Base-by-base conservation (phyloP, 2,797 vertebrate genomes). In the Pseudocheirus occidentalis region DNA sequence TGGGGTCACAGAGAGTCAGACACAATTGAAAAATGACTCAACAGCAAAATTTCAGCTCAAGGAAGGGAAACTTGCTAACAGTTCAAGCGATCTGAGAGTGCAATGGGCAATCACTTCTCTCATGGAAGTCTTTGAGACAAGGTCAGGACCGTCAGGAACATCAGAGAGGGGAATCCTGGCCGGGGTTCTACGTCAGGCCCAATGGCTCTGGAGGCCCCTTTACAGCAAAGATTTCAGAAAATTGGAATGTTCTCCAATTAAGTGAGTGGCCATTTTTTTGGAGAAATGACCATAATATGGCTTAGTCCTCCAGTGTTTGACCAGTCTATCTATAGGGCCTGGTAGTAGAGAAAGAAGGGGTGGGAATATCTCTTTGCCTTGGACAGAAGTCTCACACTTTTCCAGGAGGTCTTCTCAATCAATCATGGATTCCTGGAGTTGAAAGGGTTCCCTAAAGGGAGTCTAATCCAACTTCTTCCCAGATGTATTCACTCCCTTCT, bases 311-410 rank as follows among this genome's bases (percentile, higher is more conserved):
- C 24, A 81, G 73, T 27, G 73, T 46, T 46, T 81, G 46, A 46
- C 40, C 40, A 81, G 10, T 46, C 40, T 81, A 46, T 46, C 24
- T 27, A 46, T 18, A 1, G n/a, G 18, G 21, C 21, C 2, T 81
- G 21, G 9, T 10, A 46, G 73, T 27, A 3, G 21, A 27, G 9
- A 46, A 10, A 81, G 40, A 46, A 81, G 40, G 16, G 16, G 27
- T 18, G 66, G 40, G n/a, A 81, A 81, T 18, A 81, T 18, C 46
- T 81, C n/a, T 81, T 81, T 46, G n/a, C 52, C 92, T 55, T 10
- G 96, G 73, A 81, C n/a, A 95, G 90, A 94, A 93, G 94, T 52
- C 59, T 12, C 57, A 90, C 0, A 92, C 10, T 40, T 95, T 95
- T 31, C 93, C 56, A 94, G 54, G 13, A 53, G 62, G 1, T 91